Base-by-base conservation (phyloP, 2,888 invertebrate genomes). In the Latheticus oryzae region DNA sequence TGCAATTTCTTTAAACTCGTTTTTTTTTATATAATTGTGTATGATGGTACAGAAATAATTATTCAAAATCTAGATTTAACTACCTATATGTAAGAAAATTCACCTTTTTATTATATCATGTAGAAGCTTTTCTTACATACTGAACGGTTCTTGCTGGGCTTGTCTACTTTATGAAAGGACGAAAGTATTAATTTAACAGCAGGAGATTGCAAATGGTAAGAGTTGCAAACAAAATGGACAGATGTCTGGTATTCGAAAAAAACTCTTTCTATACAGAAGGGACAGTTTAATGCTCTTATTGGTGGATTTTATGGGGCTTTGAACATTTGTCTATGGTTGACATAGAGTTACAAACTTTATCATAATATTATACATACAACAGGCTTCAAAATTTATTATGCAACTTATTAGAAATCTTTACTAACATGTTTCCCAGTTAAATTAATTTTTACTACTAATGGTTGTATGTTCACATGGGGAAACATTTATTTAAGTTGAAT, bases 221-320 rank as follows among this genome's bases (percentile, higher is more conserved):
- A 38, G 16, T 52, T 51, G 35, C 26, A 43, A 43, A 40, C 23
- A 50, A 59, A 64, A 61, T 59, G 60, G 57, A 64, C 64, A 64
- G 64, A 64, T 64, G 64, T 62, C 55, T 54, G 32, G 48, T 58
- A 47, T 60, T 57, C 54, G 52, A 58, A 56, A 62, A 59, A 57
- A 58, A 59, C 61, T 57, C 60, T 52, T 60, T 64, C 52, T 50
- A 38, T 51, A 16, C 43, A 45, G 32, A 48, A 61, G 56, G 63
- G 61, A 63, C 48, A 59, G 56, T 59, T 58, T 63, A 63, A 63
- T 63, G 58, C 61, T 57, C 56, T 63, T 59, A 63, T 62, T 61
- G 58, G 61, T 38, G 64, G 60, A 64, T 64, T 62, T 62, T 48
- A 57, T 62, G 60, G 64, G 61, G 64, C 54, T 62, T 54, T 60